Conservation (phyloP, 2,797 vertebrate species). For the Synanceia verrucosa region DNA sequence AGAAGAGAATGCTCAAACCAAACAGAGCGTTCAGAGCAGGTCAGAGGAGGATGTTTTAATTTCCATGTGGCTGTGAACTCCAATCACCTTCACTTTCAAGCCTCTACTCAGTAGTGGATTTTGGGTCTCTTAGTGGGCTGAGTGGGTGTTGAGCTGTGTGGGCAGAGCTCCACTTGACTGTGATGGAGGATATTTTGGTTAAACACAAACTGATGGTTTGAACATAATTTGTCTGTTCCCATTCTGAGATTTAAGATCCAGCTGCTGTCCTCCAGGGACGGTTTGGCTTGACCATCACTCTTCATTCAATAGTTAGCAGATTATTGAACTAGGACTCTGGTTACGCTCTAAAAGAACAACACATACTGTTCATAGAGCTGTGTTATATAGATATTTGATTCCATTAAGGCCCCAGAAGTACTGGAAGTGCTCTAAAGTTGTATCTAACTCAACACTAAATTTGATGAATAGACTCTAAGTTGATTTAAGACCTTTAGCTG, state of each 20-base stretch:
- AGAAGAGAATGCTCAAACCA: background rate
- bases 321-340: background rate
- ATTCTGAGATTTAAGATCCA: background rate
- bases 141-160: conserved; percentile 34
- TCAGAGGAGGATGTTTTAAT: background rate
- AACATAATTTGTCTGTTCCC: too few relatives aligned
- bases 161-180: conserved; percentile 3
- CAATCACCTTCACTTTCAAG: background rate
- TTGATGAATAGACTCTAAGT: background rate
- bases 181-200: conserved; percentile 17
- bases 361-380: background rate
- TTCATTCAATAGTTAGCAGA: background rate
- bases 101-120: background rate
- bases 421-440: background rate
- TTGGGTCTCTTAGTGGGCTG: conserved; percentile 1
- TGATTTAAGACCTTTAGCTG: background rate
- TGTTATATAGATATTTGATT: background rate
- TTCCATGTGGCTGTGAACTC: conserved; percentile 7
- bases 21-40: background rate
- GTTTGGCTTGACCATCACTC: background rate
- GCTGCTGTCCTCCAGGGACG: background rate
- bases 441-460: background rate
- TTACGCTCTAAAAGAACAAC: background rate
- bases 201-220: background rate
- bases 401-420: background rate